Percentiles rank a stretch among this genome's conserved stretches.
phyloP scores from a whole-genome alignment of 23 tunicate genomes.

The Aplidium turbinatum region DNA sequence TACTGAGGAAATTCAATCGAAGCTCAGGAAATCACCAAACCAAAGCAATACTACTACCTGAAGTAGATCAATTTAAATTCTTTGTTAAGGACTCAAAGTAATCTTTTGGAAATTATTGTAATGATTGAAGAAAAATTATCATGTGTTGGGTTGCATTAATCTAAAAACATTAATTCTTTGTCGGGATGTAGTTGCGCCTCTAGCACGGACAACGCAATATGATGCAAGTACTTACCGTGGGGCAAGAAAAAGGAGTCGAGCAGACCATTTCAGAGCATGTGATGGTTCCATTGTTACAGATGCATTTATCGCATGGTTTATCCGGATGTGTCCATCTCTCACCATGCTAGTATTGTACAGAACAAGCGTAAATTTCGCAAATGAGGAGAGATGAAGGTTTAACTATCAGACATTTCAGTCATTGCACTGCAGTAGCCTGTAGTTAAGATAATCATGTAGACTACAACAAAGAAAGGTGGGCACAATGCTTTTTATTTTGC shows the following conservation, averaged over 20 bases:
- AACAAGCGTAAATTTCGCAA: background rate
- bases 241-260: background rate
- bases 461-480: too few species aligned
- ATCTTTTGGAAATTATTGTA: too few species aligned
- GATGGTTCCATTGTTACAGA: constrained; percentile 57
- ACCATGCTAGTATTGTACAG: constrained; percentile 48
- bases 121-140: too few species aligned
- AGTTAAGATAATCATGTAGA: too few species aligned
- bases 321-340: constrained; percentile 40
- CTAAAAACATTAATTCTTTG: background rate
- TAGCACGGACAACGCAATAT: background rate
- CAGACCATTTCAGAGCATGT: constrained; percentile 13
- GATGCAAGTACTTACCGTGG: background rate
- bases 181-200: background rate
- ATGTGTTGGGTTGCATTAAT: background rate
- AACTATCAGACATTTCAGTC: too few species aligned
- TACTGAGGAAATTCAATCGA: too few species aligned
- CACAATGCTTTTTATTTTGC: too few species aligned
- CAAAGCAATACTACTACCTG: too few species aligned
- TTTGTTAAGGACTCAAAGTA: too few species aligned
- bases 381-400: background rate
- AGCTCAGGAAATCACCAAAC: too few species aligned
- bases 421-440: too few species aligned
- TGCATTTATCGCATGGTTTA: constrained; percentile 36
- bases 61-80: too few species aligned